Evolutionary conservation across 2,888 invertebrate species (phyloP), one percentile per base, ranked within the genome.

Genomic region (Lapara coniferarum): DNA sequence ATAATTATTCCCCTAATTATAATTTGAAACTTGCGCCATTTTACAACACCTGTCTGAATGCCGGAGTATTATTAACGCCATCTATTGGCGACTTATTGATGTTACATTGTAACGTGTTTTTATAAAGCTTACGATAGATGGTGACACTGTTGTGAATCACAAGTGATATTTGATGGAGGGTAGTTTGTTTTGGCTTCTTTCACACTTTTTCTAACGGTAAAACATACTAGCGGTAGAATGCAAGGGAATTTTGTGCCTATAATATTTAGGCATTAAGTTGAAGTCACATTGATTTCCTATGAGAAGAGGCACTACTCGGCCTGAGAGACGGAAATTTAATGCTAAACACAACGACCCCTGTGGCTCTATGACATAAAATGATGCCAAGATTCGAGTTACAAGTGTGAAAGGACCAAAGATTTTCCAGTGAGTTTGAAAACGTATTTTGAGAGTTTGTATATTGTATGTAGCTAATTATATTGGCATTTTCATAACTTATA

Each of bases 121-220:
- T n/a, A 58, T 44, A 37, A 4, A n/a, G 58, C 37, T 30, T 37
- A 53, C 58, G 58, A n/a, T 58, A 44, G 57, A 44, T 58, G 37
- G 37, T 14, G 58, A 53, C 53, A 53, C 58, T n/a, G n/a, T 58
- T 44, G n/a, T 44, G n/a, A 44, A 58, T 58, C 53, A n/a, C 58
- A 58, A 58, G 58, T 58, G 58, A 58, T 58, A 58, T 58, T 58
- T n/a, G n/a, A 52, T 52, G 51, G 2, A 53, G 53, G 53, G 53
- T 53, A 53, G 16, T 53, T 8, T 2, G n/a, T 16, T 53, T 16
- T 53, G 53, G 16, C 14, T 16, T 16, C 16, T 53, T 53, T 10
- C 53, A 53, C 53, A 14, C 53, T n/a, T 13, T 16, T 2, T 16
- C 53, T 8, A 7, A 7, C 8, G 37, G 37, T 37, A 2, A 37